These are phyloP conservation scores for Arion vulgaris DNA, from an alignment of 1,140 invertebrate species.

Conservation along the genomic window DNA sequence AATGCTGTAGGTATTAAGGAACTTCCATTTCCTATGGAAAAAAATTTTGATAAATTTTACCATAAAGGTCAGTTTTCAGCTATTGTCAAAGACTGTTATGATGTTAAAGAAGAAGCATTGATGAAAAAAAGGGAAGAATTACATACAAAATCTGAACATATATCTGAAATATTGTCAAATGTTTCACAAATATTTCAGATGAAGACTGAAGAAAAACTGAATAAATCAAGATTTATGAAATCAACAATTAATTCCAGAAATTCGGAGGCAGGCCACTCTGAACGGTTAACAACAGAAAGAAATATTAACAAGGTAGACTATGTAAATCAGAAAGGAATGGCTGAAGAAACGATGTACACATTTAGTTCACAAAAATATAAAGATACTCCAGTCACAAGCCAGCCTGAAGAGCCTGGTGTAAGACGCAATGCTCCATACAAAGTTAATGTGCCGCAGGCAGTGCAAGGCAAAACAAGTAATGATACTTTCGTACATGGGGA, in stretches of 20 bases:
- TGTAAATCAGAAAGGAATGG: not conserved
- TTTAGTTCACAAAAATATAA: not conserved
- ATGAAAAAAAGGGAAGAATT: not conserved
- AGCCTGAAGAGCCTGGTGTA: not conserved
- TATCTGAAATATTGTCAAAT: not conserved
- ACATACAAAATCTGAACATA: not conserved
- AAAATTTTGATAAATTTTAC: not conserved
- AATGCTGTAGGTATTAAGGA: not conserved
- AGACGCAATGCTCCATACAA: not conserved
- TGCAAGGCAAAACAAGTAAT: not conserved
- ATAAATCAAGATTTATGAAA: not conserved
- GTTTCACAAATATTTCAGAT: constrained; percentile 5
- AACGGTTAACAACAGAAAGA: not conserved
- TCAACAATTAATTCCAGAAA: not conserved
- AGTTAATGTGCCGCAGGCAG: not conserved
- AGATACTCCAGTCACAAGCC: not conserved
- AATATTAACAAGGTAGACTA: not conserved
- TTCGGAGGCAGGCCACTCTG: not conserved
- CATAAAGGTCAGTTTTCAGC: constrained; percentile 5
- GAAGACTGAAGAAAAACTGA: not conserved
- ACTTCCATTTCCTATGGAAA: constrained; percentile 10
- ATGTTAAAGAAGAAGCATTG: not conserved
- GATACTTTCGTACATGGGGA: not conserved
- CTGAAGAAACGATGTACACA: not conserved
- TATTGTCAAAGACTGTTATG: constrained; percentile 26